Conservation (phyloP, 2,797 vertebrate genomes). For the Dipus sagitta region DNA sequence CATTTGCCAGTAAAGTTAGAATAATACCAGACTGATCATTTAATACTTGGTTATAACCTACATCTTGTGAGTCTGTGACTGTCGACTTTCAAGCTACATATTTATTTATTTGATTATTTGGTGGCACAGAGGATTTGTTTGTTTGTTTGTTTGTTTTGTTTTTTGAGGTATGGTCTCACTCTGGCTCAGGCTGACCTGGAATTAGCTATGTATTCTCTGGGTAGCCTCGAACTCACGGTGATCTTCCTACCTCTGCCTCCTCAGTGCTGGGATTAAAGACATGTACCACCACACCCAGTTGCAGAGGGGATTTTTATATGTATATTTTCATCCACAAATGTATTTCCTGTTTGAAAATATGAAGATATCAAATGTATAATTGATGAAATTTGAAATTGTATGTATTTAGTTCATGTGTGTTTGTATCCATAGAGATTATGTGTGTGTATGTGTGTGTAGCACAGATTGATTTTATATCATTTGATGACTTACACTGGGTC, state of each 20-base stretch:
- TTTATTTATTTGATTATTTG: neutral
- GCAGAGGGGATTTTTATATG: neutral
- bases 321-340: conserved; percentile 7
- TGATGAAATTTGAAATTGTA: conserved; percentile 26
- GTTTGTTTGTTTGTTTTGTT: too few species aligned
- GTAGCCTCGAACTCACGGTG: too few species aligned
- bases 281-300: neutral
- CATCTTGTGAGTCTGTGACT: neutral
- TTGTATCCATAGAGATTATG: neutral
- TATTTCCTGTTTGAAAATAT: neutral
- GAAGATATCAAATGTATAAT: neutral
- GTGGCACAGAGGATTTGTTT: neutral
- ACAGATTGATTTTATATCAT: neutral
- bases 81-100: neutral
- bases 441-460: fast-evolving
- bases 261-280: too few species aligned
- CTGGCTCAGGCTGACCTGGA: too few species aligned
- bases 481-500: neutral
- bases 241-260: too few species aligned
- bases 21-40: neutral
- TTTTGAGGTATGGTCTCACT: too few species aligned
- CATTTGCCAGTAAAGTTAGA: neutral
- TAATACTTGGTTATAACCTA: neutral
- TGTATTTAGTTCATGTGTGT: neutral
- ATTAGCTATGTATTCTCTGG: too few species aligned